Evolutionary conservation across 2,113 vertebrate genomes (phyloP), one percentile per base, ranked within the genome.

Genomic region (Apistogramma diplotaenia): DNA sequence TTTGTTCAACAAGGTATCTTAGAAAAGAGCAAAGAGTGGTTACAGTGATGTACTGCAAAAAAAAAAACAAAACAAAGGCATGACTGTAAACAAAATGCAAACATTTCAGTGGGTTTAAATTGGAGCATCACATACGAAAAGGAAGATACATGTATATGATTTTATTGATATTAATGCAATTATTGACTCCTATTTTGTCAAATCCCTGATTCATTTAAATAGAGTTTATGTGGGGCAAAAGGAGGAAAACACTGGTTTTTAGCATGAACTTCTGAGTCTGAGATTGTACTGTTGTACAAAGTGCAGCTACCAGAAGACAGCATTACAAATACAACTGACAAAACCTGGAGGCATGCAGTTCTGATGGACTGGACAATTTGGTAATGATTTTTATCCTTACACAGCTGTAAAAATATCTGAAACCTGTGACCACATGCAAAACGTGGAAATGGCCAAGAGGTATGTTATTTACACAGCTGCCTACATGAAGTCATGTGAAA

Each of bases 1-100:
- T 96, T 92, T 99, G 97, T 79, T 99, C 98, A 92, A 99, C 95
- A 92, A 99, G 96, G 91, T 98, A 97, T 90, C 97, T 99, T 85
- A 2, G 18, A 16, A 70, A 70, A 58, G 89, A 86, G 8, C 90
- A 75, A 86, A 60, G 65, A n/a, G 71, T 51, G 56, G 33, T 43
- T 79, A 61, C 23, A 55, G 49, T 31, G 21, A 53, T 33, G 23
- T 8, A 1, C 40, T 31, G 4, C 3, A 18, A 33, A 11, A 13
- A 23, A 25, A 6, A 29, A 62, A 18, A 33, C 7, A 13, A 23
- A 25, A 6, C 43, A 62, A n/a, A 53, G 16, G 13, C 23, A 82
- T 2, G 8, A 46, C 13, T 43, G 2, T 27, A 67, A 27, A 67
- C 40, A 70, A 70, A 70, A 49, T 1, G 1, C 40, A 29, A 29